Evolutionary conservation across 1,140 invertebrate genomes (phyloP).

Genomic region (Trichogramma pretiosum): DNA sequence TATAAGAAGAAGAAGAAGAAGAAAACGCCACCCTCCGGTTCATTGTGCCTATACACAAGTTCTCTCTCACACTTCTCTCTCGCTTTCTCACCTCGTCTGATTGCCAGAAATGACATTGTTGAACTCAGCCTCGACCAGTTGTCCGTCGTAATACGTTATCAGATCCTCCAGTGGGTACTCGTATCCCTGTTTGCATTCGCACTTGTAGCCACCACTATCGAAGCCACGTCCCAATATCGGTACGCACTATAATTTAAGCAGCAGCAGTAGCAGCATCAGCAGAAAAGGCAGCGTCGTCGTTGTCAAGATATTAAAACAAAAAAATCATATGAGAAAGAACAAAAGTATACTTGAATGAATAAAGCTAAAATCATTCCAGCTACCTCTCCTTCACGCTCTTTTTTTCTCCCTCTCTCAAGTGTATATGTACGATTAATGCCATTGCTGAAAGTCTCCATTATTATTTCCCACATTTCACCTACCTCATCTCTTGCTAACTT

Average conservation of each 20-base stretch:
- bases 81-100: conserved; percentile 61
- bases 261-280: conserved; percentile 5
- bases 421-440: conserved; percentile 16
- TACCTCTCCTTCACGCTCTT: too few species aligned
- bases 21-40: too few species aligned
- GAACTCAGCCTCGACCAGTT: conserved; percentile 91
- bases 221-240: conserved; percentile 86
- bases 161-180: conserved; percentile 94
- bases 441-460: conserved; percentile 16
- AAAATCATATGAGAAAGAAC: conserved; percentile 12
- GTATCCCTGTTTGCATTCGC: conserved; percentile 92
- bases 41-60: too few species aligned
- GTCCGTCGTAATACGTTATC: conserved; percentile 93
- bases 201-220: conserved; percentile 93
- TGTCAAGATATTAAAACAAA: conserved; percentile 1
- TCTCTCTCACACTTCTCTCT: too few species aligned
- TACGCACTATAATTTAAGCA: conserved; percentile 63
- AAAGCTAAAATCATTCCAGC: too few species aligned
- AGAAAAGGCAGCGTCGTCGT: background rate
- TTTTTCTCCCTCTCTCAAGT: too few species aligned
- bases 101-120: conserved; percentile 71
- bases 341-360: conserved; percentile 15
- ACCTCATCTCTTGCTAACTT: too few species aligned
- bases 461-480: conserved; percentile 1
- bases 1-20: too few species aligned